Evolutionary conservation across 2,797 vertebrate genomes (phyloP).

Genomic region (Perodicticus potto): DNA sequence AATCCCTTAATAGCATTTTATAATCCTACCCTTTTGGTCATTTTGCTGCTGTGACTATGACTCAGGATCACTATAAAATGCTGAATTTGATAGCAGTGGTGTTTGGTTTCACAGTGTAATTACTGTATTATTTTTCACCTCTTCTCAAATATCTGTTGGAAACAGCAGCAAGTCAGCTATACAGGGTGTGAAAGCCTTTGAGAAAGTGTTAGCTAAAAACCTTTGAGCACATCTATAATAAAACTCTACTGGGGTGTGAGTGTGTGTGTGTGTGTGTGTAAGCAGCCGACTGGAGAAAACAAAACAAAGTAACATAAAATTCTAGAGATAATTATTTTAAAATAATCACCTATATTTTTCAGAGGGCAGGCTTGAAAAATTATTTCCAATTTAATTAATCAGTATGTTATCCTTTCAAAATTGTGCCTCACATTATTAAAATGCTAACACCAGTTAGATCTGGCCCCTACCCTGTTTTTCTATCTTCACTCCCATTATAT

Average conservation of each 20-base stretch:
- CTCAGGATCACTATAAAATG: slow-evolving; percentile 73
- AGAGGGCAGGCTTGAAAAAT: neutral
- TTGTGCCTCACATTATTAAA: slow-evolving; percentile 15
- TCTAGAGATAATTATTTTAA: slow-evolving; percentile 40
- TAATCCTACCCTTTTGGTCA: slow-evolving; percentile 68
- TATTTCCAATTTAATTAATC: neutral
- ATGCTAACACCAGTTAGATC: neutral
- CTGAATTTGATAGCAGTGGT: slow-evolving; percentile 70
- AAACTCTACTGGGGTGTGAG: neutral
- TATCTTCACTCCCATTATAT: neutral
- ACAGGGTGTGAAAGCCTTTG: slow-evolving; percentile 37
- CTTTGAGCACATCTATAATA: slow-evolving; percentile 11
- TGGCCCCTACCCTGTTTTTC: neutral
- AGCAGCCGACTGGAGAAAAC: slow-evolving; percentile 17
- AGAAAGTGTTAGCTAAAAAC: slow-evolving; percentile 21
- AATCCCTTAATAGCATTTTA: slow-evolving; percentile 79
- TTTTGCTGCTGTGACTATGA: slow-evolving; percentile 77
- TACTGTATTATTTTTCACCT: slow-evolving; percentile 74
- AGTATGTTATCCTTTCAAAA: neutral
- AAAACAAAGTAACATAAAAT: neutral
- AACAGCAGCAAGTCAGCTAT: slow-evolving; percentile 59
- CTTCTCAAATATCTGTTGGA: slow-evolving; percentile 61
- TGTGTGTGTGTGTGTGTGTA: neutral
- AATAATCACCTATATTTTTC: neutral
- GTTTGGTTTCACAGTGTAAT: slow-evolving; percentile 31